Evolutionary conservation across 2,888 invertebrate genomes (phyloP), one percentile per base, ranked within the genome.

Genomic region (Panzeria rudis): DNA sequence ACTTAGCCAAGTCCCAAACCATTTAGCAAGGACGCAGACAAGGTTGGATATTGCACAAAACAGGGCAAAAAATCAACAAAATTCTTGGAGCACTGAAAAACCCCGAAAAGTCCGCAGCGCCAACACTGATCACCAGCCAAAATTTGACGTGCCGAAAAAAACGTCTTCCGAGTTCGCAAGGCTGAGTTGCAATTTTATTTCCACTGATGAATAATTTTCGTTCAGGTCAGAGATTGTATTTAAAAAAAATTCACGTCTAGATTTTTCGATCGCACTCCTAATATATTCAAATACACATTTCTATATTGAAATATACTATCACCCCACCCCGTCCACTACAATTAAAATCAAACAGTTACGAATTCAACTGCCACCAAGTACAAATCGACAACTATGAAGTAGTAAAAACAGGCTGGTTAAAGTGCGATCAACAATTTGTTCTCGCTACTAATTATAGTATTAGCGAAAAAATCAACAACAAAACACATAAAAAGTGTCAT

Each of bases 401-500:
- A 44, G 54, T 61, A 20, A 25, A 64, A 44, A 59, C 7, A 35
- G 23, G 20, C 15, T 86, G 86, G 86, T 87, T 88, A 87, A 88
- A 86, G 86, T 85, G 88, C 82, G 82, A 86, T 84, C 66, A 86
- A 83, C 86, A 87, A 87, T 87, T 87, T 88, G 87, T 87, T 87
- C 69, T 79, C 61, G 62, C 76, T 78, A 73, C 86, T 87, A 89
- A 90, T 89, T 88, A 88, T 86, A 59, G 73, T 52, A 59, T 73
- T 73, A 66, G 59, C 66, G 80, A 66, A 66, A 68, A 80, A 47
- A 59, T 25, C 52, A 62, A 32, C 61, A 50, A 23, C 23, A 73
- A 44, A 56, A 47, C 72, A 72, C 29, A 62, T 56, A 72, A 54
- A 75, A 82, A 75, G 61, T 82, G 69, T 76, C 81, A 76, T 75